Evolutionary conservation across 2,888 invertebrate species (phyloP), one percentile per base, ranked within the genome.

Genomic region (Oxycera nigricornis): DNA sequence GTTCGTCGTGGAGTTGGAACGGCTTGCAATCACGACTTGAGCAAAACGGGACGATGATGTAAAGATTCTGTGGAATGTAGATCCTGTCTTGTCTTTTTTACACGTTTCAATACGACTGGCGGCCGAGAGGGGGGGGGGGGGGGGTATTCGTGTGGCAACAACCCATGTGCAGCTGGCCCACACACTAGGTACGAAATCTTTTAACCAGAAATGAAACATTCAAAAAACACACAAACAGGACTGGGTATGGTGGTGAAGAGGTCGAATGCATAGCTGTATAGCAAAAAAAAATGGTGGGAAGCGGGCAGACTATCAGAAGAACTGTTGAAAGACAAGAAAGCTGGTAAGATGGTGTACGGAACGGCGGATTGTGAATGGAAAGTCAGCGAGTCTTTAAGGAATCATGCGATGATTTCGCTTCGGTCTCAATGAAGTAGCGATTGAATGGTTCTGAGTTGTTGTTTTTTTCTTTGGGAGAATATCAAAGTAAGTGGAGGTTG

Each of bases 21-120:
- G 26, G 14, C 20, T 6, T 35, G 35, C 35, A 35, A 35, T 35
- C n/a, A 17, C 46, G 14, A 46, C n/a, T 11, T 35, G 17, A 14
- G 3, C 46, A 3, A 7, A 46, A 11, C 30, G 61, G 17, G 31
- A 61, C 30, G 31, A 17, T 61, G 31, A 17, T 61, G 31, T 31
- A 61, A 31, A 61, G 61, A 31, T 31, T 61, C 20, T 1, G n/a
- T 7, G 61, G 61, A 1, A 61, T 61, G 61, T n/a, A 26, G 30
- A 14, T 59, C 30, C 30, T 59, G n/a, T 30, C 59, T 59, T 59
- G 59, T 59, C 59, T 59, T 59, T 55, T 11, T 22, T 11, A 26
- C 59, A 59, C 59, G 26, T 59, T 55, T 59, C 59, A 11, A 17
- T 30, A 59, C 28, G 2, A 24, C n/a, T n/a, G n/a, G 14, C n/a